These are phyloP conservation scores for Enteromius treurensis DNA, from an alignment of 2,797 vertebrate genomes.

Conservation along the genomic window DNA sequence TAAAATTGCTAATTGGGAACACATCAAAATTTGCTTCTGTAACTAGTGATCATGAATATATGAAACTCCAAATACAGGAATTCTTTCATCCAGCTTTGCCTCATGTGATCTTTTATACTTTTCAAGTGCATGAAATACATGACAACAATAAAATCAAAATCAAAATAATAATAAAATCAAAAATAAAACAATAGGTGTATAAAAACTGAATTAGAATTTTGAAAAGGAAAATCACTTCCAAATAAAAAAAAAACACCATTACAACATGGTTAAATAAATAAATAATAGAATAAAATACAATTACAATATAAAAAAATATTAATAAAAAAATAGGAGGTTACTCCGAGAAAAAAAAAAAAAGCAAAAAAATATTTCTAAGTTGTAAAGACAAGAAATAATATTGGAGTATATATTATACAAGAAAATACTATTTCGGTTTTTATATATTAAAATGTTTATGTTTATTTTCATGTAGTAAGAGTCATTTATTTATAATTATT, in stretches of 20 bases:
- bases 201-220: background rate
- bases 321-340: background rate
- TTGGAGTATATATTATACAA: background rate
- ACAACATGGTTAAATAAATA: no score
- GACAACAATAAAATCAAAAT: background rate
- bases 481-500: background rate
- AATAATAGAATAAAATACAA: background rate
- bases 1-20: background rate
- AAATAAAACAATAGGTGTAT: background rate
- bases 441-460: background rate
- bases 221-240: background rate
- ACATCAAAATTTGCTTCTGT: constrained; percentile 1
- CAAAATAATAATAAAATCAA: no score
- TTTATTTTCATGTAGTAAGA: background rate
- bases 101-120: background rate
- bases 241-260: background rate
- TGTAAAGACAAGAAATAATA: background rate
- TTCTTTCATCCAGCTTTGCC: background rate
- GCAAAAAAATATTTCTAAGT: background rate
- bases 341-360: background rate
- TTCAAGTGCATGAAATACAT: background rate
- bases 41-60: background rate
- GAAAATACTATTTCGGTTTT: background rate
- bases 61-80: background rate
- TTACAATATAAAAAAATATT: background rate